Percentiles rank a stretch among this genome's conserved stretches.
Evolutionary conservation across 2,113 vertebrate species (phyloP).

Genomic region (Toxotes jaculatrix): DNA sequence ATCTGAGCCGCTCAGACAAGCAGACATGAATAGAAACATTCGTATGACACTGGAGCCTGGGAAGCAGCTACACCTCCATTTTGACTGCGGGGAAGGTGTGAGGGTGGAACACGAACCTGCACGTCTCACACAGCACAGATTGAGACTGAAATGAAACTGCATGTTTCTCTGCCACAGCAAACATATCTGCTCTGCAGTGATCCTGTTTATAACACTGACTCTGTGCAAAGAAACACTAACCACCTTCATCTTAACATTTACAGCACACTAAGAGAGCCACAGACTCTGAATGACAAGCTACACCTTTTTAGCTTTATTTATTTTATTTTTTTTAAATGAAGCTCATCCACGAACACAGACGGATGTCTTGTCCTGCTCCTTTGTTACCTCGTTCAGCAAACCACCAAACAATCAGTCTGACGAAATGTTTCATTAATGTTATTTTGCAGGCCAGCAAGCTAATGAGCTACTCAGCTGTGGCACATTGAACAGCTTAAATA

Average conservation of each 20-base stretch:
- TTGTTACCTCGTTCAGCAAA: not conserved
- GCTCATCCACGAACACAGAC: not conserved
- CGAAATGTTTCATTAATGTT: not conserved
- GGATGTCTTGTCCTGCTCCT: not conserved
- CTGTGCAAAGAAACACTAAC: no score
- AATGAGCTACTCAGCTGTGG: conserved; percentile 2
- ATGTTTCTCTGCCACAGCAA: no score
- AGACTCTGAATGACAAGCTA: not conserved
- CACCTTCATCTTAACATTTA: no score
- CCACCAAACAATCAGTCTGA: not conserved
- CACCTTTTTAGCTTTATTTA: not conserved
- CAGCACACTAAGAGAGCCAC: not conserved
- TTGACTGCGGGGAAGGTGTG: conserved; percentile 19
- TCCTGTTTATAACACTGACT: no score
- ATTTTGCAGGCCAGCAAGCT: not conserved
- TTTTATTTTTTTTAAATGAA: not conserved
- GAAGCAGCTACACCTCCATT: conserved; percentile 39
- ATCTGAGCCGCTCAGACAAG: conserved; percentile 64
- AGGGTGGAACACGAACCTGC: not conserved
- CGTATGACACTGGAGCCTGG: not conserved
- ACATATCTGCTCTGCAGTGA: not conserved
- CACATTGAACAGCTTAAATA: not conserved
- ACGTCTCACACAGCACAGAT: not conserved
- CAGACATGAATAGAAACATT: conserved; percentile 51
- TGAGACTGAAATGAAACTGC: not conserved